Base-by-base conservation (phyloP, 2,888 invertebrate genomes). In the Oscheius sp. region DNA sequence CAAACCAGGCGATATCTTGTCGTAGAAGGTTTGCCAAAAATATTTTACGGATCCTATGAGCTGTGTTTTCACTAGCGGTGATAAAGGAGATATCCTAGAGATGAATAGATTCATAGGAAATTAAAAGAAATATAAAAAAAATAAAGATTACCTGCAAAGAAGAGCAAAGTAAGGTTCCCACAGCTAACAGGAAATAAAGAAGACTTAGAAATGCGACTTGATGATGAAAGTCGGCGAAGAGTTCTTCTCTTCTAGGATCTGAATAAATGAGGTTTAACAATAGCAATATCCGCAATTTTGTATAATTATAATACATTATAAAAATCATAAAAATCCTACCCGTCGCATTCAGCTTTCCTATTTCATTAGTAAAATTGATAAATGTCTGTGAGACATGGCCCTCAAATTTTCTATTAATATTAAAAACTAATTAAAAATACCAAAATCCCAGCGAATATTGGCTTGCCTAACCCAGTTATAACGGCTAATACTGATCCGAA, bases 1-100 rank as follows among this genome's bases (percentile, higher is more conserved):
- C 88, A 78, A 85, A 88, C 87, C 87, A 88, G 8, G 84, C 80
- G 61, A 87, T 87, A 68, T 88, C 87, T 73, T 88, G 87, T 2
- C 85, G 75, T n/a, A 67, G 9, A 36, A 67, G 41, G 14, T 61
- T 57, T 38, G 81, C 75, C 65, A 89, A 86, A 68, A 89, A 89
- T 28, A 74, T 72, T 32, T 84, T 81, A 22, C 89, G 81, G n/a
- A 89, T 86, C 17, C 86, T 78, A 56, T 87, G 84, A 0, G 87
- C 83, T 84, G 90, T 90, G 64, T 87, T 75, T 71, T 87, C 87
- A 1, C 87, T 85, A 0, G 87, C 83, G 5, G 80, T 76, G 71
- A 86, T 80, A 86, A 87, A 88, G 71, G 85, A 85, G 3, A 80
- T 68, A 4, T 87, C 84, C 79, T 88, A 86, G 41, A 77, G 28